Percentiles rank a stretch among this genome's conserved stretches.
These are phyloP conservation scores for Priocnemis perturbator DNA, from an alignment of 2,888 invertebrate species.

Conservation along the genomic window DNA sequence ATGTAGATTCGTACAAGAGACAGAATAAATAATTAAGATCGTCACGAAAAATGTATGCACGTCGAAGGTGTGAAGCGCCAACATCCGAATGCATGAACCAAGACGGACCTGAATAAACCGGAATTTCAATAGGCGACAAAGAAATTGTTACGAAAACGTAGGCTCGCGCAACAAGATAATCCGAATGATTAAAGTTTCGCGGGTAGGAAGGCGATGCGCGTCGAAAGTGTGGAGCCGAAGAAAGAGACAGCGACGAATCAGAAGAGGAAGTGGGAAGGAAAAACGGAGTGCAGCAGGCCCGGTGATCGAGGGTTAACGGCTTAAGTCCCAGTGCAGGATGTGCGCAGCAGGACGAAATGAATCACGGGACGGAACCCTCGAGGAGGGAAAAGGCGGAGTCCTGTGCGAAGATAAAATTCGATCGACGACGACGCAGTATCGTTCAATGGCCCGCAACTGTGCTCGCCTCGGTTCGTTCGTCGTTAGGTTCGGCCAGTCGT, in stretches of 20 bases:
- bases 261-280: slow-evolving; percentile 50
- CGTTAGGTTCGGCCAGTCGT: not conserved
- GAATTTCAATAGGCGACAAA: too few relatives aligned
- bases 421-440: not conserved
- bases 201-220: too few relatives aligned
- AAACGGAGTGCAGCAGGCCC: slow-evolving; percentile 34
- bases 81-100: too few relatives aligned
- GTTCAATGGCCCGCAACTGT: not conserved
- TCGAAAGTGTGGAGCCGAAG: slow-evolving; percentile 15
- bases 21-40: too few relatives aligned
- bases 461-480: slow-evolving; percentile 1
- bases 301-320: slow-evolving; percentile 65
- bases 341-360: slow-evolving; percentile 17
- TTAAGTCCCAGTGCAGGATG: slow-evolving; percentile 60
- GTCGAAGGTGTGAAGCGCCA: too few relatives aligned
- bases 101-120: too few relatives aligned
- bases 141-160: too few relatives aligned
- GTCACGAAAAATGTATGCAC: too few relatives aligned
- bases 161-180: too few relatives aligned
- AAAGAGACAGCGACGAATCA: slow-evolving; percentile 38
- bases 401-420: slow-evolving; percentile 15
- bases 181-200: too few relatives aligned
- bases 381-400: not conserved
- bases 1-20: too few relatives aligned
- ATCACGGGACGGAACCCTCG: slow-evolving; percentile 9